phyloP scores from a whole-genome alignment of 2,888 invertebrate genomes.

The Bimastos eiseni region DNA sequence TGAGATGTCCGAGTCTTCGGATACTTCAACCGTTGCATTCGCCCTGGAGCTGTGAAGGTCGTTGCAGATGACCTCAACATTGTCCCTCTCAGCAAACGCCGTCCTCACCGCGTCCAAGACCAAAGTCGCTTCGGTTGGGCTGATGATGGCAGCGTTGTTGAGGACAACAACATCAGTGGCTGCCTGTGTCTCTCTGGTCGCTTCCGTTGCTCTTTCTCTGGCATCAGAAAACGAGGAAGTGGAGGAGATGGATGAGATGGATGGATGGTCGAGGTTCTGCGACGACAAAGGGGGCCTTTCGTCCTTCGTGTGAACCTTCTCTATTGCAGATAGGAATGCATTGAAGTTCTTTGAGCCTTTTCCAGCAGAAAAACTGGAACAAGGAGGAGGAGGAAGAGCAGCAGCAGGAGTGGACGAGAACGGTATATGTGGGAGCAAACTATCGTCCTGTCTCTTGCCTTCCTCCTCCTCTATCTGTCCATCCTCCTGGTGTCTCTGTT shows the following conservation, averaged over 20 bases:
- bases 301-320: slow-evolving; percentile 56
- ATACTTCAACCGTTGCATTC: not conserved
- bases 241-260: not conserved
- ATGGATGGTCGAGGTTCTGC: slow-evolving; percentile 35
- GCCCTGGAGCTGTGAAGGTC: slow-evolving; percentile 47
- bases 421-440: not conserved
- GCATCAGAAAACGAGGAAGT: not conserved
- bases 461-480: slow-evolving; percentile 17
- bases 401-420: not conserved
- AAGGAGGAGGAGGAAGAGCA: not conserved
- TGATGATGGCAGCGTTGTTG: not conserved
- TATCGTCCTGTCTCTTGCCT: not conserved
- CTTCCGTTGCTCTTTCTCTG: not conserved
- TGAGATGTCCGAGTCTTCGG: not conserved
- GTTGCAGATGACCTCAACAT: slow-evolving; percentile 59
- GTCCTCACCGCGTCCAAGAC: not conserved
- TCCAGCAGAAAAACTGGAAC: slow-evolving; percentile 7
- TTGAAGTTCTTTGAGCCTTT: slow-evolving; percentile 55
- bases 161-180: not conserved
- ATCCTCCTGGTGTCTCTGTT: slow-evolving; percentile 8
- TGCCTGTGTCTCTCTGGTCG: not conserved
- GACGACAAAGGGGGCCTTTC: slow-evolving; percentile 22
- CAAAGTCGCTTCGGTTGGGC: not conserved
- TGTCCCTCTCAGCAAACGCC: slow-evolving; percentile 48
- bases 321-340: slow-evolving; percentile 57